Evolutionary conservation across 2,888 invertebrate genomes (phyloP), one percentile per base, ranked within the genome.

Genomic region (Drosophila limbata): DNA sequence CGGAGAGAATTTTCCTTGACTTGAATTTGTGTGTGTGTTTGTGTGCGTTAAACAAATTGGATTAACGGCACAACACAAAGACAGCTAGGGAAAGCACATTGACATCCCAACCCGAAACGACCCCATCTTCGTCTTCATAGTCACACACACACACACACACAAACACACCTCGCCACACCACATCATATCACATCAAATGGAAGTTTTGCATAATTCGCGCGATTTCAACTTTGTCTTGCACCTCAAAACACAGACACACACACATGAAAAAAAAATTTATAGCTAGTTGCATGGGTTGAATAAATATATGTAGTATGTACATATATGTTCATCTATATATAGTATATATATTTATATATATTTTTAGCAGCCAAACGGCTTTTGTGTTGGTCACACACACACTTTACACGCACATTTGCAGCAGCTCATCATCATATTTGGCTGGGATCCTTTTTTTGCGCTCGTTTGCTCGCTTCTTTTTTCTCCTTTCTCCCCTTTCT

Each of bases 171-270:
- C 37, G 11, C 19, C 44, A 56, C 28, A 55, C 15, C 44, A 56
- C 56, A 60, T 50, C 42, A 33, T 35, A 51, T 15, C 57, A 56
- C 47, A 53, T 39, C 31, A 37, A 55, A 10, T 51, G 48, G 44
- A 51, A 62, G 57, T 70, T 81, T 81, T 79, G 81, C 74, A 81
- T 81, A 79, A 78, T 79, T 81, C 81, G 70, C 70, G 79, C 63
- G 64, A 74, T 70, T 69, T 67, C 37, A 55, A 35, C 50, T 69
- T 50, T 51, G 48, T 52, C 61, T 64, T 72, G 56, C 71, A 66
- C 45, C 50, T 50, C 47, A 47, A 33, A 44, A 48, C 47, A 35
- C 66, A 37, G 44, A 40, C 50, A 53, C 42, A 48, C 44, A 57
- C 33, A 50, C n/a, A 6, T n/a, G 37, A 15, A 44, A 45, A 15